phyloP scores from a whole-genome alignment of 2,113 vertebrate genomes.

The Cichladusa arquata region DNA sequence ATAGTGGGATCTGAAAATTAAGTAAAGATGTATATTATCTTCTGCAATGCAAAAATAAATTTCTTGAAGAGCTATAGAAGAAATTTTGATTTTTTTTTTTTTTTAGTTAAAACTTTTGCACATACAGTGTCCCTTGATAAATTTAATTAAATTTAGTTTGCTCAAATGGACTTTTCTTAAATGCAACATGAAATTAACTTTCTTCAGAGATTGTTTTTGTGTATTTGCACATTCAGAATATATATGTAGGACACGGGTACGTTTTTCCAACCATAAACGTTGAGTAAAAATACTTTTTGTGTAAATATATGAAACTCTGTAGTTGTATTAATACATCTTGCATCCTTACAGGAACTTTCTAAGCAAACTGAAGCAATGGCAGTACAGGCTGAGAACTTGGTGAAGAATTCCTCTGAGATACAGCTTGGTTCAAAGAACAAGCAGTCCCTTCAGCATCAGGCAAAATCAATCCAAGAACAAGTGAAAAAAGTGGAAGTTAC shows the following conservation, averaged over 20 bases:
- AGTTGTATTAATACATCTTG: background rate
- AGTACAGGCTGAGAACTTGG: slow-evolving; percentile 78
- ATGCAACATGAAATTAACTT: background rate
- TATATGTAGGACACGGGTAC: background rate
- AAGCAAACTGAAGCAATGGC: slow-evolving; percentile 78
- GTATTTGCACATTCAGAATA: background rate
- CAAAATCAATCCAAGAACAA: slow-evolving; percentile 80
- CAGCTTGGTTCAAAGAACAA: slow-evolving; percentile 83
- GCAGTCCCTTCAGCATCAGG: slow-evolving; percentile 81
- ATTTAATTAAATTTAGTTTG: background rate
- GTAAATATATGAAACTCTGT: background rate
- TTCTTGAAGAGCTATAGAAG: background rate
- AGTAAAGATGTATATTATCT: background rate
- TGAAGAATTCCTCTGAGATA: slow-evolving; percentile 85
- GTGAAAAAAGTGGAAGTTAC: slow-evolving; percentile 81
- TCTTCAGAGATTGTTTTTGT: background rate
- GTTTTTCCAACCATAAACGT: background rate
- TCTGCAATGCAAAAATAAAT: background rate
- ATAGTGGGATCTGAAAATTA: background rate
- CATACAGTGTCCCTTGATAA: background rate
- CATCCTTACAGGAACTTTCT: slow-evolving; percentile 80
- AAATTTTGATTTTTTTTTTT: background rate
- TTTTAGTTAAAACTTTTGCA: background rate
- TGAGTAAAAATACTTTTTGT: background rate
- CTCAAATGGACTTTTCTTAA: background rate